Percentiles rank a stretch among this genome's conserved stretches.
Evolutionary conservation across 1,140 invertebrate genomes (phyloP).

Genomic region (Scaptomyza hsui): DNA sequence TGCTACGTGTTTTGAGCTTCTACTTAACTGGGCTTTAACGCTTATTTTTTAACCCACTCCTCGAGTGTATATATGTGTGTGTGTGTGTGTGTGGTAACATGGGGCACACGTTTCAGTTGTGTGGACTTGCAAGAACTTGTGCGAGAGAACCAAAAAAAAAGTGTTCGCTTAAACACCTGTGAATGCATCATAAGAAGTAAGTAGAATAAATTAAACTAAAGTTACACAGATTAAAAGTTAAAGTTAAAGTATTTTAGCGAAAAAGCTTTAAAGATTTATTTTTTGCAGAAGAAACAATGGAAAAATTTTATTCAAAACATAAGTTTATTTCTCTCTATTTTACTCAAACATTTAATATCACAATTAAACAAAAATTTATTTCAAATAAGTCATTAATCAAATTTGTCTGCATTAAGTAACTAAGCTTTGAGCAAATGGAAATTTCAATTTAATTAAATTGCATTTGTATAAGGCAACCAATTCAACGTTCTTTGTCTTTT

Average conservation of each 20-base stretch:
- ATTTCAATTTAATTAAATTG: slow-evolving; percentile 20
- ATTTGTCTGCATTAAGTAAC: not conserved
- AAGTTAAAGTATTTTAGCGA: not conserved
- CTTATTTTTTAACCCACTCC: not conserved
- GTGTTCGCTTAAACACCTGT: not conserved
- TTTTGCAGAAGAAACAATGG: too few species aligned
- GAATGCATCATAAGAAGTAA: not conserved
- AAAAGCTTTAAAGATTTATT: too few species aligned
- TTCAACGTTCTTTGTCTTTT: slow-evolving; percentile 15
- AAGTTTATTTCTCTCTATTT: too few species aligned
- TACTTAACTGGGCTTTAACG: slow-evolving; percentile 11
- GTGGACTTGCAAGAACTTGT: slow-evolving; percentile 1
- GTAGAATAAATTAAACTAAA: not conserved
- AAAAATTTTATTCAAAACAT: too few species aligned
- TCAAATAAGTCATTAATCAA: not conserved
- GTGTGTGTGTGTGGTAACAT: not conserved
- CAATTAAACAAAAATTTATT: too few species aligned
- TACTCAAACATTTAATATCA: too few species aligned
- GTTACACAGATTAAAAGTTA: not conserved
- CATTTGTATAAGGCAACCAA: not conserved
- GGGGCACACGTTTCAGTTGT: slow-evolving; percentile 15
- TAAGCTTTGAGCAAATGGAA: not conserved
- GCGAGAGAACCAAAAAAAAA: not conserved
- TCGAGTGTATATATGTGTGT: not conserved
- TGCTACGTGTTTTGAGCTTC: slow-evolving; percentile 32